Conservation (phyloP, 1,140 invertebrate genomes). For the Hycleus cichorii region DNA sequence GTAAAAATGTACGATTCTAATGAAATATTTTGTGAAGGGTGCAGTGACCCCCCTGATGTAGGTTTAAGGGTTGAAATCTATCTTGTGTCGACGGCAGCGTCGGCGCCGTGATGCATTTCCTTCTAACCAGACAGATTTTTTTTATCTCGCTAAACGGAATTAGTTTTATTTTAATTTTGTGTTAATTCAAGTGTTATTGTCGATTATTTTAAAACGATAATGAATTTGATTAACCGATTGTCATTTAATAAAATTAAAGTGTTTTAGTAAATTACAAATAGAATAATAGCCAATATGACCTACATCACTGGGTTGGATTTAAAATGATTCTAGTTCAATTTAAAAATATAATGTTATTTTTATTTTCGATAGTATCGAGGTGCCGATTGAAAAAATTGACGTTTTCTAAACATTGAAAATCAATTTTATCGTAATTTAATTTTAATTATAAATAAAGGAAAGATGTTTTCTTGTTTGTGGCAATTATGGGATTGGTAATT, state of each 20-base stretch:
- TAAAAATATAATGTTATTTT: constrained; percentile 12
- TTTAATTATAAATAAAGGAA: constrained; percentile 11
- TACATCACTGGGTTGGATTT: constrained; percentile 12
- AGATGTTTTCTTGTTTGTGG: constrained; percentile 60
- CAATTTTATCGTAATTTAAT: not conserved
- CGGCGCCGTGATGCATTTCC: constrained; percentile 2
- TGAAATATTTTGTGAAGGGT: too few species aligned
- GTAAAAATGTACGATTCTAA: too few species aligned
- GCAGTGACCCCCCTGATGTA: not conserved
- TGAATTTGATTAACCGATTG: not conserved
- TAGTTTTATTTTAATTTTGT: too few species aligned
- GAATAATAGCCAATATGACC: constrained; percentile 4
- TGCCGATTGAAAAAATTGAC: constrained; percentile 1
- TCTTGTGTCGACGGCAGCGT: constrained; percentile 2
- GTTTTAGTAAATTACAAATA: not conserved
- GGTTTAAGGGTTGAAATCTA: constrained; percentile 8
- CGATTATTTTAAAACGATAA: not conserved
- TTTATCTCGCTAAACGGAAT: not conserved
- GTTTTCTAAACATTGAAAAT: not conserved
- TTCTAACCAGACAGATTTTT: not conserved
- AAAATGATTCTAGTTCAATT: constrained; percentile 4
- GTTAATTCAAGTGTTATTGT: too few species aligned
- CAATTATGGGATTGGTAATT: constrained; percentile 58
- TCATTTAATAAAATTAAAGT: not conserved
- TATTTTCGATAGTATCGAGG: constrained; percentile 1